Evolutionary conservation across 2,797 vertebrate genomes (phyloP), one percentile per base, ranked within the genome.

Genomic region (Denticeps clupeoides): DNA sequence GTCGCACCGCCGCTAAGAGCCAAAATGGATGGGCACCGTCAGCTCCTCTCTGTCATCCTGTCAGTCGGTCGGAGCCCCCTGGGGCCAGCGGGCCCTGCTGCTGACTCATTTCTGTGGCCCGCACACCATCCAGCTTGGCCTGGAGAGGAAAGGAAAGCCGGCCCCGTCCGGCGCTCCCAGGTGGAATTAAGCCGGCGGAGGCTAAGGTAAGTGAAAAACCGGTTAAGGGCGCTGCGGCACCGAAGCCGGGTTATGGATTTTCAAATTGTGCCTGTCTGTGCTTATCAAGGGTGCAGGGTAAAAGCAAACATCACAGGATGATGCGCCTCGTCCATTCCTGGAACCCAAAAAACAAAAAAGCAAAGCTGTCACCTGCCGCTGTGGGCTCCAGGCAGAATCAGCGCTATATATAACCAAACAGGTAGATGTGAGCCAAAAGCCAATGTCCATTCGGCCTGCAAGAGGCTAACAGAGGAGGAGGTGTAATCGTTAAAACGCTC

Each of bases 11-110:
- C 58, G 63, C 64, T 73, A 67, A 63, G 63, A 68, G 56, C 58
- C 55, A 60, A 63, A 79, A 80, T 69, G 59, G 62, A 78, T 63
- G 67, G 69, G 59, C 62, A 65, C 22, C 56, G 62, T 73, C 73
- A 72, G 69, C 69, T 72, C 62, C 45, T 79, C 73, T 70, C 56
- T 60, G 68, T 70, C 73, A 64, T 58, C 55, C 62, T 65, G 53
- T 74, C 69, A 69, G 58, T 71, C 60, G 66, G 56, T 59, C 59
- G 55, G 66, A 60, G 60, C 71, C 74, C 41, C 15, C 4, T 49
- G 62, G 60, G 62, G 45, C 35, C 35, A 35, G 10, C 11, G 4
- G 13, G 4, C 29, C 19, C 46, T 58, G 49, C 15, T 49, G 50
- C 65, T 59, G 62, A 74, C 69, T 73, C 70, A 75, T 68, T 69